phyloP scores from a whole-genome alignment of 2,888 invertebrate species.

The Brenthis hecate region DNA sequence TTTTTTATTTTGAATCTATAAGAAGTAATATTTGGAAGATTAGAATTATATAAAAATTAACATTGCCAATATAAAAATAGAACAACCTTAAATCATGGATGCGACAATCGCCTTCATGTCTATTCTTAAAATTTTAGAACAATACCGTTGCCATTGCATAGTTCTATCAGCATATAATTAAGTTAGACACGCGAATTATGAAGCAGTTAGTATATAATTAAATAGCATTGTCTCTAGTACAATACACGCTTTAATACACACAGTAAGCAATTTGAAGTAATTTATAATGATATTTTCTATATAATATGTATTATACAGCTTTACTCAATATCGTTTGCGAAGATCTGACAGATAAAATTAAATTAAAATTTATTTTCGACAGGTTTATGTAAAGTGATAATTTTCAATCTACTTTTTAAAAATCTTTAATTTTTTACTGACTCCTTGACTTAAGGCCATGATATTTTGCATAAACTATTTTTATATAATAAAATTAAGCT shows the following conservation, averaged over 20 bases:
- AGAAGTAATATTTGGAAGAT: too few species aligned
- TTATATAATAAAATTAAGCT: too few species aligned
- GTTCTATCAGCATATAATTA: background rate
- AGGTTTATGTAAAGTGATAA: too few species aligned
- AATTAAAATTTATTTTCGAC: too few species aligned
- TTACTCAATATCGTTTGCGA: background rate
- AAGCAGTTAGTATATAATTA: constrained; percentile 8
- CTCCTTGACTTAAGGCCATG: too few species aligned
- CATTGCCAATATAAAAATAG: background rate
- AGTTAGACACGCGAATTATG: background rate
- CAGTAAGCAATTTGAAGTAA: background rate
- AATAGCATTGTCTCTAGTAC: constrained; percentile 5
- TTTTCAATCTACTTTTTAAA: too few species aligned
- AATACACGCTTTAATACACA: constrained; percentile 4
- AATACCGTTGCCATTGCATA: background rate
- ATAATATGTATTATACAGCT: background rate
- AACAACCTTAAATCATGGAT: background rate
- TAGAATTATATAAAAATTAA: too few species aligned
- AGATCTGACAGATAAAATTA: too few species aligned
- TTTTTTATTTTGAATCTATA: too few species aligned
- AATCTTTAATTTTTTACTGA: too few species aligned
- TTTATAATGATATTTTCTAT: background rate
- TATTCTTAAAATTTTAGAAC: background rate
- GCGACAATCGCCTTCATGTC: background rate
- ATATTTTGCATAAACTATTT: too few species aligned